These are phyloP conservation scores for Penaeus japonicus DNA, from an alignment of 1,140 invertebrate genomes.

Conservation along the genomic window DNA sequence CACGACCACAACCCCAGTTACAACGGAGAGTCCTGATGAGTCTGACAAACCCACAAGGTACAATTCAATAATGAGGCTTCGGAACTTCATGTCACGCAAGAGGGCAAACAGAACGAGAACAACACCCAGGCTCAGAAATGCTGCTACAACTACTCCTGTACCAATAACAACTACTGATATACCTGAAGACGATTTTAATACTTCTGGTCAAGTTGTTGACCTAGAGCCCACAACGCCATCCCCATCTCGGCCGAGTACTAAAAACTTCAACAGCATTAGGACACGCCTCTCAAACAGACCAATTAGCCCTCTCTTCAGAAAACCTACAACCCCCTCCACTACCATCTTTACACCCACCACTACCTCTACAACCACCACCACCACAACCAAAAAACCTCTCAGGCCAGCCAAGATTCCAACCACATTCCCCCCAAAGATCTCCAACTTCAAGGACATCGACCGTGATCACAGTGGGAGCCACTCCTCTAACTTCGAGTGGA, in stretches of 20 bases:
- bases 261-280: neutral
- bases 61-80: constrained; percentile 23
- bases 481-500: neutral
- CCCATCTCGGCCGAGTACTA: neutral
- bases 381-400: neutral
- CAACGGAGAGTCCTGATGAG: neutral
- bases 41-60: neutral
- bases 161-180: neutral
- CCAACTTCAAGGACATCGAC: neutral
- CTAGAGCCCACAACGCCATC: neutral
- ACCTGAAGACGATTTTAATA: too few species aligned
- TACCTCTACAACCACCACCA: neutral
- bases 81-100: constrained; percentile 19
- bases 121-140: neutral
- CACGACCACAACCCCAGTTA: neutral
- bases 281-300: neutral
- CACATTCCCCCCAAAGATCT: neutral
- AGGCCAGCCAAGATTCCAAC: neutral
- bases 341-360: neutral
- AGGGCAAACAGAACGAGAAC: neutral
- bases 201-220: too few species aligned
- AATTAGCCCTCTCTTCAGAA: neutral
- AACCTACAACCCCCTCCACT: neutral
- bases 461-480: neutral
- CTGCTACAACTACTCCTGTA: neutral